Percentiles rank a stretch among this genome's conserved stretches.
phyloP scores from a whole-genome alignment of 2,797 vertebrate species.

The Tiaroga cobitis region DNA sequence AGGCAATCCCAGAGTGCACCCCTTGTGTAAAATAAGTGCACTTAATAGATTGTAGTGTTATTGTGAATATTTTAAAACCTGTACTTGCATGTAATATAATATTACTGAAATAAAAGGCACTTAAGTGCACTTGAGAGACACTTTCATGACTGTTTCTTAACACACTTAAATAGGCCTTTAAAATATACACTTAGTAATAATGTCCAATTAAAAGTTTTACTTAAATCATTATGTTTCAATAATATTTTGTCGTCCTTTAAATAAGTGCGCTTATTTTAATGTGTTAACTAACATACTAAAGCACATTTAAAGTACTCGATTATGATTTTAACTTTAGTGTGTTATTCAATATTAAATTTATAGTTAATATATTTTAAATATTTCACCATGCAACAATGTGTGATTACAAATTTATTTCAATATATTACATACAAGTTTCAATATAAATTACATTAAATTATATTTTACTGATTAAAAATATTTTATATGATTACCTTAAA shows the following conservation, averaged over 20 bases:
- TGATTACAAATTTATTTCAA: neutral
- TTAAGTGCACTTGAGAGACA: neutral
- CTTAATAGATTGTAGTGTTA: neutral
- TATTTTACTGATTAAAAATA: neutral
- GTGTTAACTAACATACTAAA: neutral
- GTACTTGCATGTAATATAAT: neutral
- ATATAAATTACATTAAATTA: neutral
- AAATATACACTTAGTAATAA: neutral
- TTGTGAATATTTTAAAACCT: neutral
- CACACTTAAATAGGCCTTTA: too few relatives aligned
- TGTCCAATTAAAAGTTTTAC: neutral
- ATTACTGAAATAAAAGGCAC: neutral
- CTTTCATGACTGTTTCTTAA: too few relatives aligned
- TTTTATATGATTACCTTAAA: neutral
- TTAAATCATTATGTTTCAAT: neutral
- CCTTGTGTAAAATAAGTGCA: neutral
- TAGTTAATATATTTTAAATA: neutral
- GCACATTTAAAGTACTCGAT: too few relatives aligned
- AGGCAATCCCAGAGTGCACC: neutral
- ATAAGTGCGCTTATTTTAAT: neutral
- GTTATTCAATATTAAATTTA: too few relatives aligned
- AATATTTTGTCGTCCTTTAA: neutral
- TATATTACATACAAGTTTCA: neutral
- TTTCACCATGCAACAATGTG: neutral
- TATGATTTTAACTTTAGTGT: too few relatives aligned